Conservation (phyloP, 1,140 invertebrate genomes). For the Pinna nobilis region DNA sequence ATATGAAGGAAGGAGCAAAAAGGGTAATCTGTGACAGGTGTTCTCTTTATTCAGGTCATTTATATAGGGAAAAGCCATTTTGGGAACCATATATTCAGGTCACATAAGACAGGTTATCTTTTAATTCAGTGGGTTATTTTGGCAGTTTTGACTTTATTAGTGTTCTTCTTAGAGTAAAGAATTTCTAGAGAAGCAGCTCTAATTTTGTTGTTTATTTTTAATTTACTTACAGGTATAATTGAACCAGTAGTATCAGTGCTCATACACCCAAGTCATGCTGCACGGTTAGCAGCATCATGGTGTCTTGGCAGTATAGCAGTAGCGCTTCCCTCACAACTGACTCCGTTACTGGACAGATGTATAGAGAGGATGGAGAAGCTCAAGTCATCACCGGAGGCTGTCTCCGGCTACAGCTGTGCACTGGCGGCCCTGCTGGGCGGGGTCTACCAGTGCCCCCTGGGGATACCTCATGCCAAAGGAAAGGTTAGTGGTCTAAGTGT, state of each 20-base stretch:
- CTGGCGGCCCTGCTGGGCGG: constrained; percentile 94
- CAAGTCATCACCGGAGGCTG: constrained; percentile 93
- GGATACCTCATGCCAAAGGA: constrained; percentile 95
- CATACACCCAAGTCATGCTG: constrained; percentile 94
- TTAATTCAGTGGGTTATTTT: no score
- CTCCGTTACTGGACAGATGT: constrained; percentile 89
- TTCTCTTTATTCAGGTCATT: no score
- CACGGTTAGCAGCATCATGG: constrained; percentile 94
- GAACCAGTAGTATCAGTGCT: constrained; percentile 86
- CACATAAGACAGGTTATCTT: no score
- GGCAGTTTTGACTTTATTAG: no score
- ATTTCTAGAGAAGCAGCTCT: no score
- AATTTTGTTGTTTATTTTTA: no score
- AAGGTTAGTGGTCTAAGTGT: constrained; percentile 81
- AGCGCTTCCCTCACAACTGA: constrained; percentile 94
- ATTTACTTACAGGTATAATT: constrained; percentile 75
- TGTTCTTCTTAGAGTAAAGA: no score
- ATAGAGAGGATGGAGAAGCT: constrained; percentile 77
- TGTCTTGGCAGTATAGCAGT: constrained; percentile 93
- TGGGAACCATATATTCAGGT: no score
- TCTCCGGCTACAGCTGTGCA: constrained; percentile 94
- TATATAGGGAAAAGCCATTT: no score
- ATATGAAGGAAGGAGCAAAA: no score
- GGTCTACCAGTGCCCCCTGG: constrained; percentile 91
- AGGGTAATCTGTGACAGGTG: no score